These are phyloP conservation scores for Uropetala carovei DNA, from an alignment of 2,888 invertebrate genomes.

Conservation along the genomic window DNA sequence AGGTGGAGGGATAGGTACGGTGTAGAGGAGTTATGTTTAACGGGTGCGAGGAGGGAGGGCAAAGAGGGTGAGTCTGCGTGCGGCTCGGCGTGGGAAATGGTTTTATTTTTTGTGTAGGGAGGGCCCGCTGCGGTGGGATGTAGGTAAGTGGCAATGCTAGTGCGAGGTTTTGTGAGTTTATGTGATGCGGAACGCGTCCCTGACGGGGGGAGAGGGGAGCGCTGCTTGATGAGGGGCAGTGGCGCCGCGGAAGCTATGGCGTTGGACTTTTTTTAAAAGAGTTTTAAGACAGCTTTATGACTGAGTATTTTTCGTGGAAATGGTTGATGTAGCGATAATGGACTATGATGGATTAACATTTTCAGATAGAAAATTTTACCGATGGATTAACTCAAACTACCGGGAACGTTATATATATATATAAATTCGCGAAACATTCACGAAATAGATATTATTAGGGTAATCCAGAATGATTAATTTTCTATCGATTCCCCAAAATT, in stretches of 20 bases:
- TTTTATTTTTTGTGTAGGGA: neutral
- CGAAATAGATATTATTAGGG: too few species aligned
- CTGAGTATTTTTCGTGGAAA: conserved; percentile 16
- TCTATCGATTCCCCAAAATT: too few species aligned
- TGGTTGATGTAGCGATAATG: neutral
- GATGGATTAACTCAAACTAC: neutral
- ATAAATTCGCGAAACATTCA: too few species aligned
- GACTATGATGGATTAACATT: neutral
- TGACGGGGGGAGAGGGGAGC: neutral
- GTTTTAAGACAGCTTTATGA: conserved; percentile 36
- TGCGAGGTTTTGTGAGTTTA: conserved; percentile 40
- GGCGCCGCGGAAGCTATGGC: neutral
- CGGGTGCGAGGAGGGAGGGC: neutral
- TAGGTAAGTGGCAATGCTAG: neutral
- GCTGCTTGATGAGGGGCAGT: conserved; percentile 29
- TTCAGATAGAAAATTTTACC: neutral
- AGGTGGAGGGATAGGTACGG: neutral
- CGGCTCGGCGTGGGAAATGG: neutral
- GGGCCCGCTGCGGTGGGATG: neutral
- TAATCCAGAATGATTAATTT: too few species aligned
- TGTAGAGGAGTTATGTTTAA: neutral
- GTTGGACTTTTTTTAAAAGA: neutral
- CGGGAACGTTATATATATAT: neutral
- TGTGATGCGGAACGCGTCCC: neutral
- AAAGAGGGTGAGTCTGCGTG: neutral